Evolutionary conservation across 2,113 vertebrate genomes (phyloP).

Genomic region (Prolemur simus): DNA sequence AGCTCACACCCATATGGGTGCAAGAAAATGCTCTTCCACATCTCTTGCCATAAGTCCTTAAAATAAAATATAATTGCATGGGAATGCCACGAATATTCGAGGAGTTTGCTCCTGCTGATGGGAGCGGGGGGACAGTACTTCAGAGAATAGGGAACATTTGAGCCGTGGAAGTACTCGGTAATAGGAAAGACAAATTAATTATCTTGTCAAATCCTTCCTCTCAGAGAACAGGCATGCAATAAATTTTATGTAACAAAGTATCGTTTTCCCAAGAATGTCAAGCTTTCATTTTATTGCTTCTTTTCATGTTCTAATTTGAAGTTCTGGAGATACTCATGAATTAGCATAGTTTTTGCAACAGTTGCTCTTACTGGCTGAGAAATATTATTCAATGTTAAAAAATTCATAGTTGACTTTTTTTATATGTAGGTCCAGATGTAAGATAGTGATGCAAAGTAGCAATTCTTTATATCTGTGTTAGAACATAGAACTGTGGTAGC

Average conservation of each 20-base stretch:
- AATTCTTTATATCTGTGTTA: not conserved
- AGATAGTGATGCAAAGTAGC: not conserved
- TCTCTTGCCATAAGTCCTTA: not conserved
- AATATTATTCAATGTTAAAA: not conserved
- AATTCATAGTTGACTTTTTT: not conserved
- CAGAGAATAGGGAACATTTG: not conserved
- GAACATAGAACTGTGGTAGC: not conserved
- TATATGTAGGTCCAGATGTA: not conserved
- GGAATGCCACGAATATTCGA: not conserved
- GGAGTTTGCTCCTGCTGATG: not conserved
- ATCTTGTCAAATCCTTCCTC: not conserved
- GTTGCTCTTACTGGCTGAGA: not conserved
- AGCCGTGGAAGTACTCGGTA: not conserved
- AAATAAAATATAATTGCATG: not conserved
- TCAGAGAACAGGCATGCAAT: not conserved
- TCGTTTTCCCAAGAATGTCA: not conserved
- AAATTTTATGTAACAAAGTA: not conserved
- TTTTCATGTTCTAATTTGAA: not conserved
- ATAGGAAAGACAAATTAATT: not conserved
- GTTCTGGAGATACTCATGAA: not conserved
- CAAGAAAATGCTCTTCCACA: not conserved
- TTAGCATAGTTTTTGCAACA: not conserved
- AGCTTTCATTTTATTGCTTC: not conserved
- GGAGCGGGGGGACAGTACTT: not conserved
- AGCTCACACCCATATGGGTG: not conserved